Evolutionary conservation across 2,797 vertebrate genomes (phyloP).

Genomic region (Cetoscarus ocellatus): DNA sequence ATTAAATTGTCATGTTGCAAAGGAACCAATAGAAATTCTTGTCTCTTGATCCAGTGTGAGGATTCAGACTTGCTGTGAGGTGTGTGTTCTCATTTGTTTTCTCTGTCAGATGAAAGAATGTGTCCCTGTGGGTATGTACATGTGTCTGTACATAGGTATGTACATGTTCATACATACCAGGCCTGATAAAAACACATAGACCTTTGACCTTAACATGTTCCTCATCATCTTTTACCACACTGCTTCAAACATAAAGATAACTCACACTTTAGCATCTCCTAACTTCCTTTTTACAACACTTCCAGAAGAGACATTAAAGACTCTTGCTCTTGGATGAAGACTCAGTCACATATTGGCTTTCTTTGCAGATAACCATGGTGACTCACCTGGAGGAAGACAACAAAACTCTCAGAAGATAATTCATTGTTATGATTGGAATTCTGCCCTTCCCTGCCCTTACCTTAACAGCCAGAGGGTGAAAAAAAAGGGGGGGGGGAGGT

Average conservation of each 20-base stretch:
- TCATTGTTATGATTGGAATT: conserved; percentile 72
- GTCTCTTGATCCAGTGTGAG: not conserved
- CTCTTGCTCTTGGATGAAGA: conserved; percentile 3
- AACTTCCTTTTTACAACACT: not conserved
- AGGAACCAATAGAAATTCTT: not conserved
- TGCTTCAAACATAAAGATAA: not conserved
- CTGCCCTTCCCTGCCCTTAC: conserved; percentile 61
- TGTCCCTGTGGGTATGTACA: conserved; percentile 36
- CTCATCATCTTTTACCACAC: not conserved
- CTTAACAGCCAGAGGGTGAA: conserved; percentile 39
- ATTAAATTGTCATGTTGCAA: not conserved
- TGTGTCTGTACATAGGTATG: conserved; percentile 29
- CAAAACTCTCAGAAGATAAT: conserved; percentile 44
- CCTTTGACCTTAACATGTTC: not conserved
- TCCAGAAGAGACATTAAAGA: conserved; percentile 4
- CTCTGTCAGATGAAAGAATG: conserved; percentile 42
- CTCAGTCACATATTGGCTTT: conserved; percentile 48
- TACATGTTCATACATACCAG: conserved; percentile 6
- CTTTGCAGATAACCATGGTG: conserved; percentile 39
- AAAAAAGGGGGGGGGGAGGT: conserved; percentile 38
- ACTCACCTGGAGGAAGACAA: conserved; percentile 58
- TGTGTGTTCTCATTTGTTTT: conserved; percentile 39
- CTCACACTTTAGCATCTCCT: not conserved
- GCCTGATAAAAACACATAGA: not conserved
- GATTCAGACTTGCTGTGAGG: conserved; percentile 1